Base-by-base conservation (phyloP, 2,797 vertebrate species). In the Betta splendens region DNA sequence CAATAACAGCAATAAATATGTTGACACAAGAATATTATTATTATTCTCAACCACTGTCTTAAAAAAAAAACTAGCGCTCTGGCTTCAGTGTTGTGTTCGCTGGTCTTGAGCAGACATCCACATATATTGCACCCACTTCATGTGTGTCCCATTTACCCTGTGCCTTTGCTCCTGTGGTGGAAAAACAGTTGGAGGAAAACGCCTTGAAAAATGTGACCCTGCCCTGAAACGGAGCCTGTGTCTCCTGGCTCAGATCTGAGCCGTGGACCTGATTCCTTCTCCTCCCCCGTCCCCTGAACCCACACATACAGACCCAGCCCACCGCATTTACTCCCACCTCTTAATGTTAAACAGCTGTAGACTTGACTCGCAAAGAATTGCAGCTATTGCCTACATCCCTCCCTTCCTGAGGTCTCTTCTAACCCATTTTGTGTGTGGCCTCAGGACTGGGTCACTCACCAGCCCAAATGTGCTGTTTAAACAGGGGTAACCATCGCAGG, bases 271-370 rank as follows among this genome's bases (percentile, higher is more conserved):
- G 53, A 76, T 42, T 75, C 66, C 37, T 73, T 39, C 47, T 68
- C 77, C 72, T 56, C 44, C 62, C 56, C 26, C 53, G 32, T 64
- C 31, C 42, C 51, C 35, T 63, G 61, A 80, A 78, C 55, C 51
- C 57, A 42, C 25, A 53, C 64, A 72, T 40, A 60, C 5, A 13
- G 37, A 77, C 79, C 68, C 70, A 69, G 64, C 79, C 79, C 68
- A 72, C 75, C 61, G 65, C 67, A 77, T 80, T 75, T 54, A 77
- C 76, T 72, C 64, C 77, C 79, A 45, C 69, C 71, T 54, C 66
- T 55, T 89, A 91, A 91, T 88, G 78, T 69, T 61, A 85, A 88
- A 86, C 90, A 90, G 85, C 85, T 90, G 90, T 72, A 52, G 50
- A 50, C 31, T 58, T 45, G 44, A 76, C 75, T 71, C 6, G 65